These are phyloP conservation scores for Phenganax subtilis DNA, from an alignment of 92 coral and sea anemone genomes.

Conservation along the genomic window DNA sequence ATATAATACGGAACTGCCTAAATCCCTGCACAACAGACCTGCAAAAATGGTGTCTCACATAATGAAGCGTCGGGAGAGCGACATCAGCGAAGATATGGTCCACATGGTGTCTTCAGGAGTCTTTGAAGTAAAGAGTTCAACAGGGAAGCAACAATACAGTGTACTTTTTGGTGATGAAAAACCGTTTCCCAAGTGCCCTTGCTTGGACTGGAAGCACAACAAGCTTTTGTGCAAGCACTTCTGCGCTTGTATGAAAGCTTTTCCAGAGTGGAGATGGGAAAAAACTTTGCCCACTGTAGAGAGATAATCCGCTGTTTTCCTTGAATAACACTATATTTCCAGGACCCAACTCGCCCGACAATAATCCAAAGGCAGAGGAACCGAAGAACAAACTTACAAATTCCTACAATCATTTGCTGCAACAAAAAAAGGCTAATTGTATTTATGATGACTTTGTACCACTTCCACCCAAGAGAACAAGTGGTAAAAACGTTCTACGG, in stretches of 20 bases:
- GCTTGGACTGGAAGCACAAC: slow-evolving; percentile 39
- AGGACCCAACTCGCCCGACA: no score
- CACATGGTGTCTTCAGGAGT: background rate
- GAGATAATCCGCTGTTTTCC: no score
- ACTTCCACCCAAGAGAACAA: no score
- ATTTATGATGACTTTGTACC: no score
- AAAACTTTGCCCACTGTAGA: slow-evolving; percentile 25
- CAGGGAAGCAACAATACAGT: background rate
- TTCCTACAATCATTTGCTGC: no score
- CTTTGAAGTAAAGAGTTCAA: background rate
- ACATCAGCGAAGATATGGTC: background rate
- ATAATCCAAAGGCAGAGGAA: no score
- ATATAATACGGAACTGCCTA: slow-evolving; percentile 14
- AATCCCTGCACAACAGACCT: slow-evolving; percentile 20
- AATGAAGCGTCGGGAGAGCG: slow-evolving; percentile 14
- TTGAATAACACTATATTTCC: no score
- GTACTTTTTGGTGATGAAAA: slow-evolving; percentile 1
- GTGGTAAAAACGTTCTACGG: no score
- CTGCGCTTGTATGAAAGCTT: slow-evolving; percentile 40
- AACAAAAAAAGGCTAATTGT: no score
- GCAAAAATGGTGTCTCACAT: slow-evolving; percentile 15
- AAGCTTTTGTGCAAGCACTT: slow-evolving; percentile 41
- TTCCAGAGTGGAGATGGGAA: slow-evolving; percentile 43
- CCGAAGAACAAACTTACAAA: no score
- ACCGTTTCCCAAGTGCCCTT: slow-evolving; percentile 19